phyloP scores from a whole-genome alignment of 2,888 invertebrate species.

The Muscina levida region DNA sequence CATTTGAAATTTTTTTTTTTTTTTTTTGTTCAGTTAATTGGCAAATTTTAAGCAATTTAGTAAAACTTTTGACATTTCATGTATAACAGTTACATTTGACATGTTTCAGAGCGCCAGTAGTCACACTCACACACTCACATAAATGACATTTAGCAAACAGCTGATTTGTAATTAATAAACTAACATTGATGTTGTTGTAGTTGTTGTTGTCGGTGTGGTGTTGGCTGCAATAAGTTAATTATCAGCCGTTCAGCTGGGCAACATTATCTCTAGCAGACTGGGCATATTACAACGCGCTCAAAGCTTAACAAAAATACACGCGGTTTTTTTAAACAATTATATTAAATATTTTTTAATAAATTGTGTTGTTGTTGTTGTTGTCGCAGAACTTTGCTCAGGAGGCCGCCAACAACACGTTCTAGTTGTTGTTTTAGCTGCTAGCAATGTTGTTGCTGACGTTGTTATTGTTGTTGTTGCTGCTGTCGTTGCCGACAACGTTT shows the following conservation, averaged over 20 bases:
- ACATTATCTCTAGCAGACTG: constrained; percentile 20
- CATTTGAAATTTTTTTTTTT: too few relatives aligned
- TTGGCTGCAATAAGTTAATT: too few relatives aligned
- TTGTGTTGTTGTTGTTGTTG: constrained; percentile 8
- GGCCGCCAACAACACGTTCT: not conserved
- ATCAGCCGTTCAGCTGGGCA: constrained; percentile 41
- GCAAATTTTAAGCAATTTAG: not conserved
- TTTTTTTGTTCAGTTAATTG: too few relatives aligned
- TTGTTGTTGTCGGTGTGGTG: too few relatives aligned
- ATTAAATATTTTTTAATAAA: not conserved
- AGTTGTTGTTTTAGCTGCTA: not conserved
- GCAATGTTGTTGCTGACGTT: constrained; percentile 5
- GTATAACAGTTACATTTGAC: constrained; percentile 44
- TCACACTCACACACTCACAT: constrained; percentile 25
- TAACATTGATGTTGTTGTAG: too few relatives aligned
- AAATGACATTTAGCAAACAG: constrained; percentile 55
- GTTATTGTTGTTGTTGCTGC: constrained; percentile 1
- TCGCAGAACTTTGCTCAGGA: constrained; percentile 11
- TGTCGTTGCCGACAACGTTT: not conserved
- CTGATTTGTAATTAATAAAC: too few relatives aligned
- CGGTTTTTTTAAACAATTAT: not conserved
- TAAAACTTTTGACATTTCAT: not conserved
- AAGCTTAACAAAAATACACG: too few relatives aligned
- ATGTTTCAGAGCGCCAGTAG: constrained; percentile 23
- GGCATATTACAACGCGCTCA: too few relatives aligned